Percentiles rank a stretch among this genome's conserved stretches.
These are phyloP conservation scores for Synanthedon andrenaeformis DNA, from an alignment of 2,888 invertebrate species.

Conservation along the genomic window DNA sequence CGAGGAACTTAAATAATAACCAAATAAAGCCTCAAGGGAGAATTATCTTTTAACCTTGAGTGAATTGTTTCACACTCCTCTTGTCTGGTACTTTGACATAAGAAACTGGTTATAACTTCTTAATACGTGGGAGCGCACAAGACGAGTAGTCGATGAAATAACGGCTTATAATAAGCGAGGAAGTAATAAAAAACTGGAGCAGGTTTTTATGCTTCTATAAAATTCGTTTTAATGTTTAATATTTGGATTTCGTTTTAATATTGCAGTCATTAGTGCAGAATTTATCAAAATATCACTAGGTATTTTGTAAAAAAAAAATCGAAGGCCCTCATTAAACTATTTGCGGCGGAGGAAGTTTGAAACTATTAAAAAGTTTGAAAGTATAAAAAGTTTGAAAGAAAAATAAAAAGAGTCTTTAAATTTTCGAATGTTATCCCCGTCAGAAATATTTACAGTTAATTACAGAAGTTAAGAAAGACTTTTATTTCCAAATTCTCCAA, in stretches of 20 bases:
- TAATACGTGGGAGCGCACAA: not conserved
- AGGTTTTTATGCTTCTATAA: not conserved
- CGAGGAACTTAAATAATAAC: not conserved
- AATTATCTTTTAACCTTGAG: constrained; percentile 25
- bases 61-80: constrained; percentile 16
- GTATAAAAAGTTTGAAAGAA: too few species aligned
- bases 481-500: too few species aligned
- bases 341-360: too few species aligned
- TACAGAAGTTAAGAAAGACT: too few species aligned
- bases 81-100: constrained; percentile 21
- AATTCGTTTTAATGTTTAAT: too few species aligned
- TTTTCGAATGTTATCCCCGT: too few species aligned
- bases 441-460: too few species aligned
- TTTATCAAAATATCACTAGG: too few species aligned
- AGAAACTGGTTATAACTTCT: constrained; percentile 3
- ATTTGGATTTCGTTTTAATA: not conserved
- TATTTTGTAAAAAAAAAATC: too few species aligned
- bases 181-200: constrained; percentile 8
- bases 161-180: constrained; percentile 3
- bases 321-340: too few species aligned
- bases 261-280: not conserved
- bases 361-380: too few species aligned
- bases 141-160: constrained; percentile 7
- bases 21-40: constrained; percentile 2
- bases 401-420: too few species aligned